Evolutionary conservation across 1,140 invertebrate genomes (phyloP), one percentile per base, ranked within the genome.

Genomic region (Oryctes rhinoceros): DNA sequence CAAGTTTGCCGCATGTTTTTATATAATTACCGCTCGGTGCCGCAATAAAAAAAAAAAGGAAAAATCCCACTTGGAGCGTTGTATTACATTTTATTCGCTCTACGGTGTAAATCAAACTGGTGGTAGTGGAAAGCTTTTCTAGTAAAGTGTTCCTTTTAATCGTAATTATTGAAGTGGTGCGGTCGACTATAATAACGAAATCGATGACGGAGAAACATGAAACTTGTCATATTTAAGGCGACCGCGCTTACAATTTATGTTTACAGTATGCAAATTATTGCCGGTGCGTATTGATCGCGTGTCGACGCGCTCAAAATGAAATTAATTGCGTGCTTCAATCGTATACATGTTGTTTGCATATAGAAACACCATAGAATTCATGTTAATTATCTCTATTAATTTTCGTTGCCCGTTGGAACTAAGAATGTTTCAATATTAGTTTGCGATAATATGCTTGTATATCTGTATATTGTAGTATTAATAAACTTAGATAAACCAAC

Each of bases 1-100:
- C 53, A 18, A 59, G 20, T 71, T 71, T 35, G 65, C 65, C 20
- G 65, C 65, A 37, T 71, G 65, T 71, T 71, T 37, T 71, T 71
- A 30, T 71, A 71, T 71, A 71, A 71, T 71, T 71, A 71, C 24
- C 11, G 35, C 24, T 71, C 6, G 35, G 15, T n/a, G 4, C 15
- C 15, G 53, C 15, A 30, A 71, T 30, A 3, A 35, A 71, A 71
- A 30, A 3, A 71, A 71, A 67, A 67, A 6, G 24, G 35, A 35
- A 20, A 37, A 71, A 71, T 71, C 53, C 15, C 35, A 71, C 65
- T 30, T 37, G 6, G 20, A 71, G 13, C 5, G 7, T 59, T 71
- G 24, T 30, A 24, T 71, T 71, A 37, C 65, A 4, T 71, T 71
- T 71, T 71, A 71, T 71, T 24, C 65, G 24, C 7, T 71, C 10